A percentile compares a stretch with the other conserved stretches of the same genome.
These are phyloP conservation scores for Theropithecus gelada DNA, from an alignment of 2,113 vertebrate genomes.

Conservation along the genomic window DNA sequence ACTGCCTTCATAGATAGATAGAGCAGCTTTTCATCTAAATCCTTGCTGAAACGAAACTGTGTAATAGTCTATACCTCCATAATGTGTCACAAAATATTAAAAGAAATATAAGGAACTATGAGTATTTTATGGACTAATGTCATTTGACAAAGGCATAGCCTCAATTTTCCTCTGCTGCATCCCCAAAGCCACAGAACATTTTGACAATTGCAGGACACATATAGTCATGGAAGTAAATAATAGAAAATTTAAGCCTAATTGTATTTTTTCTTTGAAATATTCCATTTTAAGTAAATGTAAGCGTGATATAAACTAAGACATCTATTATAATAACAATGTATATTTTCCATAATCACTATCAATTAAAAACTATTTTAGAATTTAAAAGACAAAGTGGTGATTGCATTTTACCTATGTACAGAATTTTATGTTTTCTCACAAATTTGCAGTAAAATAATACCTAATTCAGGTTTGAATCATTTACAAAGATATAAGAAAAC, in stretches of 20 bases:
- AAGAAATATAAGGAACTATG: background rate
- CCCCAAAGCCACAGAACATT: background rate
- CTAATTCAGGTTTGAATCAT: background rate
- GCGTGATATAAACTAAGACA: background rate
- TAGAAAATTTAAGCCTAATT: background rate
- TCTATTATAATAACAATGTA: background rate
- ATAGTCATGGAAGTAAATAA: background rate
- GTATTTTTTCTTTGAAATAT: conserved; percentile 1
- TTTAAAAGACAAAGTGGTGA: background rate
- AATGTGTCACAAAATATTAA: background rate
- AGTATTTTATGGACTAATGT: background rate
- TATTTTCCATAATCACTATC: background rate
- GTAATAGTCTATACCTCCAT: background rate
- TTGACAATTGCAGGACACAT: background rate
- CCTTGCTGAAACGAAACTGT: background rate
- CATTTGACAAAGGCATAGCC: background rate
- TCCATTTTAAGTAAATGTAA: background rate
- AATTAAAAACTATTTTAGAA: background rate
- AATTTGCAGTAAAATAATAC: background rate
- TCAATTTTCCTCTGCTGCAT: background rate
- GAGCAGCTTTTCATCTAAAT: background rate
- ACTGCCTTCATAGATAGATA: background rate
- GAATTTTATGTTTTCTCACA: background rate
- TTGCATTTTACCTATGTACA: background rate
- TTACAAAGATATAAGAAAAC: background rate